These are phyloP conservation scores for Raphicerus campestris DNA, from an alignment of 2,113 vertebrate species.

Conservation along the genomic window DNA sequence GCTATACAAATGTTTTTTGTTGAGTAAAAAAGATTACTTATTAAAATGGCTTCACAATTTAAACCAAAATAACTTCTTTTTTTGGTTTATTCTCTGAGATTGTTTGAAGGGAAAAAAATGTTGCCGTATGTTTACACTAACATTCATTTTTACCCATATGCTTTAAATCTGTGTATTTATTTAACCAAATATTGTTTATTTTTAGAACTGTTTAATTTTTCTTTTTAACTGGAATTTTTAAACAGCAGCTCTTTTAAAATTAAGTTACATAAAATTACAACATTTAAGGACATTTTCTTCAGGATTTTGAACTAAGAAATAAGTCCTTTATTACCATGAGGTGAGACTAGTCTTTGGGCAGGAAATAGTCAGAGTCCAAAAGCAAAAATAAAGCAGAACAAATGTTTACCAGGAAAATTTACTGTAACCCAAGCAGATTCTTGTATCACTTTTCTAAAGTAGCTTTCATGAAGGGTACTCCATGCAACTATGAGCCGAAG, in stretches of 20 bases:
- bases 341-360: conserved; percentile 26
- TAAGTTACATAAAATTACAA: conserved; percentile 53
- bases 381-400: conserved; percentile 42
- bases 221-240: conserved; percentile 61
- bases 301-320: conserved; percentile 40
- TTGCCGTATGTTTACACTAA: conserved; percentile 66
- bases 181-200: conserved; percentile 73
- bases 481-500: background rate
- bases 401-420: conserved; percentile 26
- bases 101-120: conserved; percentile 63
- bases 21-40: conserved; percentile 77
- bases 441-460: background rate
- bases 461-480: background rate
- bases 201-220: conserved; percentile 64
- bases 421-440: background rate
- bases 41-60: conserved; percentile 77
- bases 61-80: conserved; percentile 73
- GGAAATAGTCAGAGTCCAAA: conserved; percentile 49
- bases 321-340: conserved; percentile 40
- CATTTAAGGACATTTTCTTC: conserved; percentile 44
- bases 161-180: conserved; percentile 78
- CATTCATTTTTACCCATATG: conserved; percentile 77
- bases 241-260: conserved; percentile 41
- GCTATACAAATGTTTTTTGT: conserved; percentile 77
- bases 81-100: conserved; percentile 65